Base-by-base conservation (phyloP, 2,113 vertebrate species). In the Lagenorhynchus albirostris region DNA sequence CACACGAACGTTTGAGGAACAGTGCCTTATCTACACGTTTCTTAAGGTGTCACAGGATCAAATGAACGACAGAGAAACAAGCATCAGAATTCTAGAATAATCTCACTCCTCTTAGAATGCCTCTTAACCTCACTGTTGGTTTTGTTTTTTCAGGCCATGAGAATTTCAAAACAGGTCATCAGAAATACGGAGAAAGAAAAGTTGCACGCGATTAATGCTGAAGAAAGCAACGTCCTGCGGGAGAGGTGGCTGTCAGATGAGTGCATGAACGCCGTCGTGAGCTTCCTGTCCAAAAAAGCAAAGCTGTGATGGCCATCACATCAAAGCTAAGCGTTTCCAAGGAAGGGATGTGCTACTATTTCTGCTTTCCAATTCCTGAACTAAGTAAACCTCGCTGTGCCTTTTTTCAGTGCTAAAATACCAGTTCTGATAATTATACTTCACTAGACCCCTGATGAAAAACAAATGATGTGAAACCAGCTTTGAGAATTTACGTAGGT, bases 201-300 rank as follows among this genome's bases (percentile, higher is more conserved):
- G 9, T 99, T 99, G 1, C 98, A 99, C 1, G 96, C 97, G 0
- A 96, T 99, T 47, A 99, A 99, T 77, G 94, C 98, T 0, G 98
- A 98, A 1, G 99, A 99, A 81, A 99, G 99, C 97, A 98, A 98
- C 47, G 63, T 97, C 7, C 98, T 99, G 92, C 85, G 1, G 0
- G 99, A 99, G 96, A 99, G 99, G 76, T 99, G 99, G 99, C 67
- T 88, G 12, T 99, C 99, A 0, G 99, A 99, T 1, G 99, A 99
- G 84, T 99, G 98, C 79, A 0, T 98, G 77, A 98, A 97, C 53
- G 99, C 99, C 14, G 44, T 99, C 96, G 98, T 98, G 97, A 98
- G 21, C 96, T 99, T 99, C 98, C 98, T 99, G 91, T 98, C 99
- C 98, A 98, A 47, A 77, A 99, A 99, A 85, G 96, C 99, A 71